Conservation (phyloP, 2,888 invertebrate genomes). For the Xestia xanthographa region DNA sequence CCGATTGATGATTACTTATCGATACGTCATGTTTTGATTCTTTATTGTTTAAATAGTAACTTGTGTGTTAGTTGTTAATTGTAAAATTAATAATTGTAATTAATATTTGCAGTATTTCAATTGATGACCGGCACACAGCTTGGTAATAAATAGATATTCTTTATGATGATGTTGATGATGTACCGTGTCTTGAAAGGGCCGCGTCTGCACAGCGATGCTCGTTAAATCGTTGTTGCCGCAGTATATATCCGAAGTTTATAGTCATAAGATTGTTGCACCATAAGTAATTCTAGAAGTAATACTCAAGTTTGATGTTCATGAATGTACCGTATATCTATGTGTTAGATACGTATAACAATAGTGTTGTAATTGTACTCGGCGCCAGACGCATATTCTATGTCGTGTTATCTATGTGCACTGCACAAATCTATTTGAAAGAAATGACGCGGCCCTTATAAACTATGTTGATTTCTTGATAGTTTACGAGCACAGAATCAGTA, state of each 20-base stretch:
- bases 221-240: conserved; percentile 4
- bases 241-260: conserved; percentile 31
- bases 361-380: conserved; percentile 22
- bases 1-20: conserved; percentile 28
- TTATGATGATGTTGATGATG: conserved; percentile 9
- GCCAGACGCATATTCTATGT: conserved; percentile 11
- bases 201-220: conserved; percentile 24
- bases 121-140: conserved; percentile 35
- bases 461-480: conserved; percentile 52
- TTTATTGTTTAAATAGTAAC: conserved; percentile 47
- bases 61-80: conserved; percentile 59
- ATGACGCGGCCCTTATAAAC: conserved; percentile 35
- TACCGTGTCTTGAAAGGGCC: conserved; percentile 40
- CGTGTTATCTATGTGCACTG: conserved; percentile 2
- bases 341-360: conserved; percentile 41
- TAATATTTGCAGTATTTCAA: conserved; percentile 51
- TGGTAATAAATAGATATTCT: conserved; percentile 43
- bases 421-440: conserved; percentile 13
- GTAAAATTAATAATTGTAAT: conserved; percentile 45
- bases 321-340: conserved; percentile 39
- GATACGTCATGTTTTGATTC: conserved; percentile 44
- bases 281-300: conserved; percentile 50
- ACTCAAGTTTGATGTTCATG: conserved; percentile 45
- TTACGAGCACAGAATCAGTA: conserved; percentile 60
- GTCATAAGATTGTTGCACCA: conserved; percentile 39